Evolutionary conservation across 1,140 invertebrate genomes (phyloP).

Genomic region (Psilanteris sp.): DNA sequence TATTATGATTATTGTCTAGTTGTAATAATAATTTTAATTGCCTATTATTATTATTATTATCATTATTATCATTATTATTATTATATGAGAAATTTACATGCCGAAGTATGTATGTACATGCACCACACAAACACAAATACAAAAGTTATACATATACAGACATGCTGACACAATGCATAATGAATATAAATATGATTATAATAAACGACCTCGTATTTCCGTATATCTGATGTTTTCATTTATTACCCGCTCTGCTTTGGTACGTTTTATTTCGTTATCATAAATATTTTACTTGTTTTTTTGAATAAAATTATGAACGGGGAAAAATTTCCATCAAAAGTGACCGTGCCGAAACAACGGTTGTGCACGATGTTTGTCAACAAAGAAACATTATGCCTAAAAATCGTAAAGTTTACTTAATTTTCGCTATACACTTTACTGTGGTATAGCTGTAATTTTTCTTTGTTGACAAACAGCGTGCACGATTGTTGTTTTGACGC

Average conservation of each 20-base stretch:
- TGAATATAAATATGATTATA: constrained; percentile 79
- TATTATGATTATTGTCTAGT: constrained; percentile 27
- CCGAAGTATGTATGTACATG: constrained; percentile 63
- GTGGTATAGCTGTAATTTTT: no score
- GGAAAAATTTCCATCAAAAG: no score
- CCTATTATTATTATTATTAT: constrained; percentile 51
- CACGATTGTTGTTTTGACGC: no score
- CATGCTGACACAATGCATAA: constrained; percentile 72
- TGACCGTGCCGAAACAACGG: no score
- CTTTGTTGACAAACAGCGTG: no score
- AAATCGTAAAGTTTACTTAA: no score
- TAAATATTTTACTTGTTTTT: no score
- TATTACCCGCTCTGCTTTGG: neutral
- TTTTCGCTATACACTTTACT: no score
- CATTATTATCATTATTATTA: constrained; percentile 51
- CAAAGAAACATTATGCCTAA: no score
- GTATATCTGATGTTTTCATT: constrained; percentile 62
- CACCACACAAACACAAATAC: constrained; percentile 56
- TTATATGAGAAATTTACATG: constrained; percentile 64
- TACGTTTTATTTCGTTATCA: no score
- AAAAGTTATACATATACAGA: constrained; percentile 58
- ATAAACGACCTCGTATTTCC: constrained; percentile 80
- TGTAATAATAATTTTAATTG: constrained; percentile 41
- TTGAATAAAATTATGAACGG: no score
- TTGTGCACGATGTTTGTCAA: no score